Evolutionary conservation across 2,797 vertebrate genomes (phyloP).

Genomic region (Artibeus lituratus): DNA sequence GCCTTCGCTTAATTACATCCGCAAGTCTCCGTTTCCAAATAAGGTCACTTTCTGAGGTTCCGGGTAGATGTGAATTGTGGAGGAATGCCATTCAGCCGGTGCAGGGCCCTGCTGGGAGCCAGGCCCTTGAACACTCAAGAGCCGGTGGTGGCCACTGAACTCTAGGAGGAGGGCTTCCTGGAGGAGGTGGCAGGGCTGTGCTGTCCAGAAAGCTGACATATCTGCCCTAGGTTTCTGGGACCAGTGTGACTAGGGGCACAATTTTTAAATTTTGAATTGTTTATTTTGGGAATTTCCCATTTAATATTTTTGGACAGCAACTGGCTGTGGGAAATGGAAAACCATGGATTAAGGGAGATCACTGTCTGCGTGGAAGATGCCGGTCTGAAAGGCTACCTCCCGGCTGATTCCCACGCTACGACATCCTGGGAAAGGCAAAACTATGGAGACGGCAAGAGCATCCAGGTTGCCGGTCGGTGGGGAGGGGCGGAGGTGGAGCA

Average conservation of each 20-base stretch:
- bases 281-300: not conserved
- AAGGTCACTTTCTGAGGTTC: not conserved
- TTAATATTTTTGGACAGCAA: not conserved
- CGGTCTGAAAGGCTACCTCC: too few species aligned
- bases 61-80: not conserved
- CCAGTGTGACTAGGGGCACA: not conserved
- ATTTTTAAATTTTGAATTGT: not conserved
- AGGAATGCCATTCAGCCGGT: not conserved
- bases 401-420: fast-evolving
- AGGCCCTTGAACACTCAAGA: not conserved
- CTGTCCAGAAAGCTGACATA: not conserved
- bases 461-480: not conserved
- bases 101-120: too few species aligned
- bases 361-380: not conserved
- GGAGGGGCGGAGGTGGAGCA: not conserved
- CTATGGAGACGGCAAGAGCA: not conserved
- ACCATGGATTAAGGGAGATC: not conserved
- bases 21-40: not conserved
- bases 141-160: not conserved
- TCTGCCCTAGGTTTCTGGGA: not conserved
- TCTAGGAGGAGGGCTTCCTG: not conserved
- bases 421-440: not conserved
- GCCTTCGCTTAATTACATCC: not conserved
- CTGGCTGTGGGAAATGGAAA: not conserved
- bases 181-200: not conserved